Conservation (phyloP, 2,888 invertebrate genomes). For the Imbricaverruca yamaguchii region DNA sequence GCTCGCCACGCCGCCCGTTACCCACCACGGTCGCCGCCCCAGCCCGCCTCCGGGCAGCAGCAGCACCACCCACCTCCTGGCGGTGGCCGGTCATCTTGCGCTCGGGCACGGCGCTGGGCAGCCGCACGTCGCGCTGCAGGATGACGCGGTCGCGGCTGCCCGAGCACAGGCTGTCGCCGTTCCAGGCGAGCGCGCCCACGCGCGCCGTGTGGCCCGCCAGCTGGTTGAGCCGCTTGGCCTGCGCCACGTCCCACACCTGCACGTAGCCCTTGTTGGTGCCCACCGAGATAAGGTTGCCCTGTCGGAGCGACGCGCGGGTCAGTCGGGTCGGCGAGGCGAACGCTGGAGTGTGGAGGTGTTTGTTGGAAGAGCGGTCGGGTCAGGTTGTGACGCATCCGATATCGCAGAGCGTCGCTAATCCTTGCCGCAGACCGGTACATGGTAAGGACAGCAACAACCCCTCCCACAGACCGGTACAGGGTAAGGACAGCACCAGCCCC, state of each 20-base stretch:
- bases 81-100: constrained; percentile 81
- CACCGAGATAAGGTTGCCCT: constrained; percentile 90
- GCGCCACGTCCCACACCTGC: constrained; percentile 96
- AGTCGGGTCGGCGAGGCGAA: no score
- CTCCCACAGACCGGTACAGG: no score
- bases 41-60: no score
- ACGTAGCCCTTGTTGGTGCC: constrained; percentile 96
- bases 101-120: constrained; percentile 65
- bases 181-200: constrained; percentile 93
- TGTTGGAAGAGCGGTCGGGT: no score
- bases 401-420: no score
- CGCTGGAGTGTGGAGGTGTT: no score
- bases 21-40: no score
- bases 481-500: no score
- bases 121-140: constrained; percentile 85
- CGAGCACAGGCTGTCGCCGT: constrained; percentile 90
- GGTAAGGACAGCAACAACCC: no score
- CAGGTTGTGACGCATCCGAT: no score
- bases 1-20: no score
- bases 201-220: constrained; percentile 85
- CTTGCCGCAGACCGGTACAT: no score
- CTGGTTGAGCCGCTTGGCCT: constrained; percentile 84
- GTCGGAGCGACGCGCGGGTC: background rate
- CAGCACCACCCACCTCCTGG: constrained; percentile 65
- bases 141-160: constrained; percentile 92